phyloP scores from a whole-genome alignment of 1,140 invertebrate species.

The Elysia chlorotica region DNA sequence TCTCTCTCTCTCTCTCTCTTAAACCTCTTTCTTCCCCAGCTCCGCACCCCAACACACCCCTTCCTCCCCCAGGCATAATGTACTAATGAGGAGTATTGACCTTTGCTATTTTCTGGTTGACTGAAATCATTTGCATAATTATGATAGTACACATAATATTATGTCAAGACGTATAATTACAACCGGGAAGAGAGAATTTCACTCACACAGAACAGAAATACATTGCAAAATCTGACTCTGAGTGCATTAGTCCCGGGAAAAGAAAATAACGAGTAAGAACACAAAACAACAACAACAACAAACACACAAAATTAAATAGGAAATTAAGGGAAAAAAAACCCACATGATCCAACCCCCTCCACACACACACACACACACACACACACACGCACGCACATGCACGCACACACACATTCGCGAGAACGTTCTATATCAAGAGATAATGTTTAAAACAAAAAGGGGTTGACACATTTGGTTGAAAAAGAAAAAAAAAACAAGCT shows the following conservation, averaged over 20 bases:
- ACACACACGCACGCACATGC: not conserved
- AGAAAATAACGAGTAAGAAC: not conserved
- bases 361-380: slow-evolving; percentile 4
- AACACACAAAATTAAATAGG: not conserved
- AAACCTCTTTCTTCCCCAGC: too few relatives aligned
- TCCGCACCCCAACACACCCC: too few relatives aligned
- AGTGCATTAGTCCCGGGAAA: too few relatives aligned
- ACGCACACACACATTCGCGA: not conserved
- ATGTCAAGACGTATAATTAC: not conserved
- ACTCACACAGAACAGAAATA: too few relatives aligned
- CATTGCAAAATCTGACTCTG: too few relatives aligned
- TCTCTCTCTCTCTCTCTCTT: too few relatives aligned
- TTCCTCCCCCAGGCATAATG: too few relatives aligned
- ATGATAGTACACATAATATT: not conserved
- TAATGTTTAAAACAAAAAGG: not conserved
- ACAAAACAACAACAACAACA: not conserved
- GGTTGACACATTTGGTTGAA: too few relatives aligned
- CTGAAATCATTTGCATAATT: too few relatives aligned
- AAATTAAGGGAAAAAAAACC: not conserved
- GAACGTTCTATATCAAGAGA: not conserved
- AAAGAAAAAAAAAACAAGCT: not conserved
- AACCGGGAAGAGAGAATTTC: not conserved
- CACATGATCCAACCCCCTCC: not conserved
- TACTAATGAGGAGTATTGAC: too few relatives aligned
- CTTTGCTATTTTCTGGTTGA: too few relatives aligned